Evolutionary conservation across 2,888 invertebrate species (phyloP), one percentile per base, ranked within the genome.

Genomic region (Malacosoma neustria): DNA sequence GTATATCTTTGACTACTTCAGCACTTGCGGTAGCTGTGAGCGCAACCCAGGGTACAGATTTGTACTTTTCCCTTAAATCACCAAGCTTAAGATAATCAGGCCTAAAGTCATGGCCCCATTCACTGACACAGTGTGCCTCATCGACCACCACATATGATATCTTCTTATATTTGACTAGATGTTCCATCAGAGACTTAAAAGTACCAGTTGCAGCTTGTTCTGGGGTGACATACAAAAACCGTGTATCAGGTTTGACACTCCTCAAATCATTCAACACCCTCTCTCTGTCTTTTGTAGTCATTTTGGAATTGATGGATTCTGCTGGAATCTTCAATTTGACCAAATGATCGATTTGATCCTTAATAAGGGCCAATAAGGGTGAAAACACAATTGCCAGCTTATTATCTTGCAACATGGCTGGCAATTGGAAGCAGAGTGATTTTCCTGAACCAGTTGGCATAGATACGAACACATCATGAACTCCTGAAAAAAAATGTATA

Each of bases 371-470:
- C 57, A 99, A 85, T 13, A 99, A 81, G 11, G 99, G 99, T 30
- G 98, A 98, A 62, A 99, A 94, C 2, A 99, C 97, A 54, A 99
- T 88, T 4, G 98, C 93, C 42, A 99, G 89, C 72, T 93, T 91
- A 54, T 91, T 88, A 37, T 92, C 89, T 48, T 91, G 89, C 55
- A 97, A 82, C 49, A 97, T 89, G 1, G 98, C 97, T 29, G 99
- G 99, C 47, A 99, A 85, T 74, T 99, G 99, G 77, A 96, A 99
- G 73, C 98, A 98, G 12, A 99, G 81, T 0, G 98, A 99, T 84
- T 99, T 99, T 30, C 99, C 99, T 29, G 95, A 94, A 11, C 99
- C 99, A 3, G 99, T 99, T 1, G 99, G 99, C 97, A 99, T 98
- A 46, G 96, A 97, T 7, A 99, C 92, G 68, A 94, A 97, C 1